A percentile compares a stretch with the other conserved stretches of the same genome.
Evolutionary conservation across 2,113 vertebrate species (phyloP).

Genomic region (Sinocyclocheilus rhinocerous): DNA sequence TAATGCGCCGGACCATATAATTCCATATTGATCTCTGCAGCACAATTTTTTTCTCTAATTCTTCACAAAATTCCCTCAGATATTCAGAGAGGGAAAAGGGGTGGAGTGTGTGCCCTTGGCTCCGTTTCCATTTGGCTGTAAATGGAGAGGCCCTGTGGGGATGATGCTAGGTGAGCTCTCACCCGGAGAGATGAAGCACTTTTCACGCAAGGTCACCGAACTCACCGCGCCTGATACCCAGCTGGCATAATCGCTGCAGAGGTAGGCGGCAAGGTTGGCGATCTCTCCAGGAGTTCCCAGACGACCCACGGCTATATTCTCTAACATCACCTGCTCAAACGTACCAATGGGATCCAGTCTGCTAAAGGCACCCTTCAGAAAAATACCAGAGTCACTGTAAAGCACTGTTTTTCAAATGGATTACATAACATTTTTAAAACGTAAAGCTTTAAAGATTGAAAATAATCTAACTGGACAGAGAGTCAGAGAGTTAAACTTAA

Average conservation of each 20-base stretch:
- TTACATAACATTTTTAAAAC: not conserved
- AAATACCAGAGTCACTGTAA: not conserved
- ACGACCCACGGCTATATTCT: slow-evolving; percentile 84
- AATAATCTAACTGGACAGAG: not conserved
- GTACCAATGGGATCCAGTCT: slow-evolving; percentile 87
- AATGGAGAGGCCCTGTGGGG: slow-evolving; percentile 49
- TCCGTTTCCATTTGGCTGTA: slow-evolving; percentile 42
- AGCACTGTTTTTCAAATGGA: not conserved
- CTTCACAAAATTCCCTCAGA: not conserved
- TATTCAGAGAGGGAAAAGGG: slow-evolving; percentile 14
- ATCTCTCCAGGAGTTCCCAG: slow-evolving; percentile 86
- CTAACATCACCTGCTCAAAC: slow-evolving; percentile 66
- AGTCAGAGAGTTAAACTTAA: not conserved
- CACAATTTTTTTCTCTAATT: not conserved
- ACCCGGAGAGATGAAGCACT: slow-evolving; percentile 29
- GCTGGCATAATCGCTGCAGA: slow-evolving; percentile 90
- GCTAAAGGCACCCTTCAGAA: slow-evolving; percentile 88
- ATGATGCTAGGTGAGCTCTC: slow-evolving; percentile 30
- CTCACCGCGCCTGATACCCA: slow-evolving; percentile 96
- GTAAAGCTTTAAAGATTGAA: not conserved
- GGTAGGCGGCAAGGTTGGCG: slow-evolving; percentile 88
- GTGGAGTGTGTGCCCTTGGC: slow-evolving; percentile 29
- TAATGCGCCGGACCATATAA: not conserved
- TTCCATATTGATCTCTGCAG: slow-evolving; percentile 10
- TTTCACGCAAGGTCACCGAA: slow-evolving; percentile 50